Evolutionary conservation across 2,888 invertebrate species (phyloP).

Genomic region (Acanthococcus lagerstroemiae): DNA sequence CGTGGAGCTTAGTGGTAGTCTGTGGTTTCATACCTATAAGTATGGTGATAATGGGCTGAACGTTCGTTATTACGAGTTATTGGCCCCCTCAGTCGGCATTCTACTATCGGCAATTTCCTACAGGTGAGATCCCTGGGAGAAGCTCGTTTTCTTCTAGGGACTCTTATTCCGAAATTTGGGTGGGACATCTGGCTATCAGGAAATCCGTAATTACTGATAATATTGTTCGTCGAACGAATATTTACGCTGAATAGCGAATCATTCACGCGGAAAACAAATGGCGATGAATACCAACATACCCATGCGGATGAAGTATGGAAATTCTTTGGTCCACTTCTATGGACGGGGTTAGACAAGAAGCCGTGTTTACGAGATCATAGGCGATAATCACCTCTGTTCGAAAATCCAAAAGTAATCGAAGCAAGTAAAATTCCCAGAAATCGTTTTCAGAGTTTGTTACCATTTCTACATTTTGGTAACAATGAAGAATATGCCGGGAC

Average conservation of each 20-base stretch:
- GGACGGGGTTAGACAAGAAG: constrained; percentile 38
- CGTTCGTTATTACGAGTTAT: too few relatives aligned
- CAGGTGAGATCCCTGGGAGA: too few relatives aligned
- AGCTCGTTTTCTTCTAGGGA: too few relatives aligned
- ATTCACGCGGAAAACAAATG: not conserved
- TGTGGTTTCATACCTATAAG: too few relatives aligned
- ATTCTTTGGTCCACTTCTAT: constrained; percentile 38
- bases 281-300: constrained; percentile 23
- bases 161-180: too few relatives aligned
- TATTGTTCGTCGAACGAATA: too few relatives aligned
- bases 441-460: constrained; percentile 37
- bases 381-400: constrained; percentile 34
- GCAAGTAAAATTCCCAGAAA: constrained; percentile 35
- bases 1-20: too few relatives aligned
- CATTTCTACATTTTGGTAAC: constrained; percentile 38
- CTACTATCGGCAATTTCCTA: too few relatives aligned
- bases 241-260: not conserved
- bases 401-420: constrained; percentile 25
- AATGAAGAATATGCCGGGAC: constrained; percentile 34
- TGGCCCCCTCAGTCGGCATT: too few relatives aligned
- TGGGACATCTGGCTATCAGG: too few relatives aligned
- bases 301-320: constrained; percentile 37
- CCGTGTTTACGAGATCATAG: constrained; percentile 39
- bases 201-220: too few relatives aligned
- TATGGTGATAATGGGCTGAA: too few relatives aligned